Evolutionary conservation across 30 jellyfish, hydroid and myxozoan species (phyloP).

Genomic region (Hydractinia echinata): DNA sequence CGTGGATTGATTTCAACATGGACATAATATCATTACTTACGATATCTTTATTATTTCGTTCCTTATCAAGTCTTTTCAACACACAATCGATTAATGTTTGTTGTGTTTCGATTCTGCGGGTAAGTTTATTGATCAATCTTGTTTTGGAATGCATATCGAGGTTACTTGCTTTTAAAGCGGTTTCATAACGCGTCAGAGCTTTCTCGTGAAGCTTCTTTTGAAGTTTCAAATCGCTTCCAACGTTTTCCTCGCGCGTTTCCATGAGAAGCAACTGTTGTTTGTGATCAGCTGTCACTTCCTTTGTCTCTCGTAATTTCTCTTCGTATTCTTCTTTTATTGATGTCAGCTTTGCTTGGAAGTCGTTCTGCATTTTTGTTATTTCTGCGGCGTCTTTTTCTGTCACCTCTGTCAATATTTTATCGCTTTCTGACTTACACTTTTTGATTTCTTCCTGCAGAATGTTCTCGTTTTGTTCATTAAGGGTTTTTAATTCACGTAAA

Average conservation of each 20-base stretch:
- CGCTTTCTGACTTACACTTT: neutral
- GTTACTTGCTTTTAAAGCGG: neutral
- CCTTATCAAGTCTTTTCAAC: constrained; percentile 8
- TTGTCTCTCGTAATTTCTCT: no score
- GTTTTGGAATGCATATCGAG: constrained; percentile 3
- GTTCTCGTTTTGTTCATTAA: constrained; percentile 6
- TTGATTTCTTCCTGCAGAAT: neutral
- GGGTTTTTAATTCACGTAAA: neutral
- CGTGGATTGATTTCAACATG: no score
- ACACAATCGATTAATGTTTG: neutral
- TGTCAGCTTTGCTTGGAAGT: constrained; percentile 4
- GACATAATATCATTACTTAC: no score
- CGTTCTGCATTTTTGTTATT: neutral
- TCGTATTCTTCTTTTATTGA: no score
- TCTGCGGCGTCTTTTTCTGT: neutral
- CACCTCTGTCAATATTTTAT: neutral
- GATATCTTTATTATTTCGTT: neutral
- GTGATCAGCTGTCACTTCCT: no score
- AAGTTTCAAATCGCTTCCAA: no score
- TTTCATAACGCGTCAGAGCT: neutral
- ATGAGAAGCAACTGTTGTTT: no score
- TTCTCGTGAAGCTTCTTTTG: neutral
- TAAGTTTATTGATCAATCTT: neutral
- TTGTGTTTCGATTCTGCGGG: neutral
- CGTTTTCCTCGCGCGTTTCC: no score